phyloP scores from a whole-genome alignment of 2,888 invertebrate genomes.

The Netelia inedita region DNA sequence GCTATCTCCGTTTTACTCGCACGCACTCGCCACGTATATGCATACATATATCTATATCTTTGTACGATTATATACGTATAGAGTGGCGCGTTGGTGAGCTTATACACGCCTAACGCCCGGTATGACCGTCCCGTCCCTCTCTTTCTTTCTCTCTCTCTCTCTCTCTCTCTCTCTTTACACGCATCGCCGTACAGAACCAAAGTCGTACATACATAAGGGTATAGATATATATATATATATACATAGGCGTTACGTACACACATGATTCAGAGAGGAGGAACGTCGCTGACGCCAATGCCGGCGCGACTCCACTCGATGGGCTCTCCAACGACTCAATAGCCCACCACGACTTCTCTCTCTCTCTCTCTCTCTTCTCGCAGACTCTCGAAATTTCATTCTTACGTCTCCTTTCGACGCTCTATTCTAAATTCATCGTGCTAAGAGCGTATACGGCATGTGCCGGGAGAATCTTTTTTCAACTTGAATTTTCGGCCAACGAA shows the following conservation, averaged over 20 bases:
- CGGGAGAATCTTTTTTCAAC: constrained; percentile 12
- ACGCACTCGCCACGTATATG: constrained; percentile 43
- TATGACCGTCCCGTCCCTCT: neutral
- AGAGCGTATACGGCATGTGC: constrained; percentile 2
- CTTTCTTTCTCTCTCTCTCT: constrained; percentile 27
- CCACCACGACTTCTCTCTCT: constrained; percentile 49
- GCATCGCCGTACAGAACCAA: neutral
- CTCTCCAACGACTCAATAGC: constrained; percentile 68
- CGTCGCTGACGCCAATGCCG: constrained; percentile 48
- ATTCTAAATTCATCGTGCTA: constrained; percentile 24
- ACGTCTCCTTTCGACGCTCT: neutral
- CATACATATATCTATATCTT: neutral
- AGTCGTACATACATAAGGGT: neutral
- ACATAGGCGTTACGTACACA: neutral
- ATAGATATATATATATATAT: neutral
- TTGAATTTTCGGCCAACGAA: neutral
- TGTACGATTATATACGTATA: constrained; percentile 32
- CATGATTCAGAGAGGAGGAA: constrained; percentile 11
- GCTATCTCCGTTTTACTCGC: constrained; percentile 63
- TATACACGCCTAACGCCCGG: constrained; percentile 3
- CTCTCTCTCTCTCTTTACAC: constrained; percentile 22
- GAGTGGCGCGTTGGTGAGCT: too few species aligned
- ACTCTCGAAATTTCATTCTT: constrained; percentile 30
- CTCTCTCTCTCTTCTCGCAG: constrained; percentile 31
- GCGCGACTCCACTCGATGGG: constrained; percentile 48